These are phyloP conservation scores for Lymantria dispar DNA, from an alignment of 2,888 invertebrate species.

Conservation along the genomic window DNA sequence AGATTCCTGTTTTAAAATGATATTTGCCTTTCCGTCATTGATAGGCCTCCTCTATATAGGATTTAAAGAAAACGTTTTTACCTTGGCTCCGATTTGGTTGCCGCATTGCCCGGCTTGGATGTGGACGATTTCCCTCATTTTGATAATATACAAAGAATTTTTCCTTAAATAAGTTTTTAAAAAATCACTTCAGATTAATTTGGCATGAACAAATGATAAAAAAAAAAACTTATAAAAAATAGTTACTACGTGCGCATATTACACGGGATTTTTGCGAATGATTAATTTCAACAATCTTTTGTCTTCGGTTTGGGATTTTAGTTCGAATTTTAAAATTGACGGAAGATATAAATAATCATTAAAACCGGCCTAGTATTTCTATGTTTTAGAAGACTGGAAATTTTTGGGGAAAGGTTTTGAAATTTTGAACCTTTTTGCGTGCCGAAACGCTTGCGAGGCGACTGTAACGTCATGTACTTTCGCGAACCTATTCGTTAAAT, in stretches of 20 bases:
- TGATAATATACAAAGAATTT: conserved; percentile 45
- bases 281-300: conserved; percentile 43
- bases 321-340: conserved; percentile 17
- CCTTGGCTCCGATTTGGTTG: conserved; percentile 90
- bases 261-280: conserved; percentile 52
- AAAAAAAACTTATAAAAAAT: conserved; percentile 33
- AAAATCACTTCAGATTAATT: conserved; percentile 44
- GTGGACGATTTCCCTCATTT: conserved; percentile 92
- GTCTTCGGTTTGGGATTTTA: conserved; percentile 30
- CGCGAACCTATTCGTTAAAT: too few relatives aligned
- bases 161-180: conserved; percentile 36
- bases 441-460: too few relatives aligned
- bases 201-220: conserved; percentile 44
- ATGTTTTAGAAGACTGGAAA: too few relatives aligned
- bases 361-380: too few relatives aligned
- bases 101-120: conserved; percentile 84
- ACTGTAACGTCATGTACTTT: too few relatives aligned
- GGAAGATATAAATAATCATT: too few relatives aligned
- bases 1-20: too few relatives aligned
- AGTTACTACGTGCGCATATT: conserved; percentile 41
- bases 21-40: too few relatives aligned
- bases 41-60: too few relatives aligned
- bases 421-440: too few relatives aligned
- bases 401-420: too few relatives aligned
- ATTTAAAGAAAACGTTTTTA: conserved; percentile 40